Evolutionary conservation across 2,113 vertebrate species (phyloP).

Genomic region (Alethe castanea): DNA sequence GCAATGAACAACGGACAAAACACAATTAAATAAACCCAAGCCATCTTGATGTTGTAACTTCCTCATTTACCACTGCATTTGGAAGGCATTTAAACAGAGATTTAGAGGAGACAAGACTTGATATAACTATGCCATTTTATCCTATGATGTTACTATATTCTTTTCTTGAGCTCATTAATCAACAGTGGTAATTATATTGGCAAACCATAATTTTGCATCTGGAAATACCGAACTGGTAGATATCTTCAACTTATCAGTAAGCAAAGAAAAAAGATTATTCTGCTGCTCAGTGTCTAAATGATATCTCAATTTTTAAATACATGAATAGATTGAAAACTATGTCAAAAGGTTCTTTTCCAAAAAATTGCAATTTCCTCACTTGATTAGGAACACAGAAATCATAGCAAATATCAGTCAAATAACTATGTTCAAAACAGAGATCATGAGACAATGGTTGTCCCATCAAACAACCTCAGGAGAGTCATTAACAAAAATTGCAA

Average conservation of each 20-base stretch:
- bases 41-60: background rate
- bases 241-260: background rate
- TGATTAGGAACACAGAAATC: background rate
- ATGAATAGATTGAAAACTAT: background rate
- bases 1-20: background rate
- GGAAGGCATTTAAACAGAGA: background rate
- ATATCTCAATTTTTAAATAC: background rate
- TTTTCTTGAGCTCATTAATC: background rate
- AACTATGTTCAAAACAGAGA: background rate
- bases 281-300: background rate
- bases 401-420: background rate
- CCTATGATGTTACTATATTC: background rate
- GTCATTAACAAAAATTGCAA: background rate
- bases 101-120: background rate
- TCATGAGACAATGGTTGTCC: background rate
- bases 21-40: background rate
- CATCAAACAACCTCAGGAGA: background rate
- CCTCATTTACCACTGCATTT: background rate
- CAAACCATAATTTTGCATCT: background rate
- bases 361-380: fast-evolving
- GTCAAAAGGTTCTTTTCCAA: background rate
- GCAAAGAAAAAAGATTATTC: background rate
- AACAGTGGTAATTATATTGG: background rate
- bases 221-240: background rate
- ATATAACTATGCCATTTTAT: background rate